Evolutionary conservation across 64 coral and sea anemone genomes (phyloP).

Genomic region (Pocillopora damicornis): DNA sequence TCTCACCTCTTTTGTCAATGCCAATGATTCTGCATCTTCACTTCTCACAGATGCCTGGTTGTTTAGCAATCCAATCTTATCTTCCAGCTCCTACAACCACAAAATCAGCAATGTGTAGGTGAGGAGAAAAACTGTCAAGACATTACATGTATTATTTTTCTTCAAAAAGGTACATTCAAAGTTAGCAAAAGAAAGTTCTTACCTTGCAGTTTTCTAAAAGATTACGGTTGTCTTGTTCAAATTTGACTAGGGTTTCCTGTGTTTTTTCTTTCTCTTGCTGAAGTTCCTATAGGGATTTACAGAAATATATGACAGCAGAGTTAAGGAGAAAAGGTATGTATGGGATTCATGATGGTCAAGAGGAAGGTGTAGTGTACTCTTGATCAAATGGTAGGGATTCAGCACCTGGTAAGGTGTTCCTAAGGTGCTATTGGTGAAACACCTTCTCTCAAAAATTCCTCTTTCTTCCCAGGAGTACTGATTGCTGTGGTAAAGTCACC

Average conservation of each 20-base stretch:
- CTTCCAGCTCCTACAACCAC: conserved; percentile 15
- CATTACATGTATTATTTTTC: too few species aligned
- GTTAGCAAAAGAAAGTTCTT: background rate
- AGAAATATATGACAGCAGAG: background rate
- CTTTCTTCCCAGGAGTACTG: too few species aligned
- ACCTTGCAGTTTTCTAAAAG: conserved; percentile 79
- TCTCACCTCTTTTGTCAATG: background rate
- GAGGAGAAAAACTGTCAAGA: too few species aligned
- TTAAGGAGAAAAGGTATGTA: background rate
- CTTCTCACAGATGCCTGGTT: background rate
- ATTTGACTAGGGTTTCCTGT: conserved; percentile 52
- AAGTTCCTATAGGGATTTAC: conserved; percentile 19
- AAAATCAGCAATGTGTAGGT: background rate
- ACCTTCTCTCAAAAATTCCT: too few species aligned
- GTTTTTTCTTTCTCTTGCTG: conserved; percentile 76
- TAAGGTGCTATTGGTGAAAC: too few species aligned
- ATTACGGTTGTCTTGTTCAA: conserved; percentile 69
- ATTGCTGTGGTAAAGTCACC: too few species aligned
- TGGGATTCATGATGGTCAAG: too few species aligned
- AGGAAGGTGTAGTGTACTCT: too few species aligned
- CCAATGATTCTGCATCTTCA: background rate
- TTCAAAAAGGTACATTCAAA: too few species aligned
- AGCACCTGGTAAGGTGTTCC: too few species aligned
- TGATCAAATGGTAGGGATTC: too few species aligned
- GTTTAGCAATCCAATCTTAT: background rate